Conservation (phyloP, 2,113 vertebrate species). For the Mesitornis unicolor region DNA sequence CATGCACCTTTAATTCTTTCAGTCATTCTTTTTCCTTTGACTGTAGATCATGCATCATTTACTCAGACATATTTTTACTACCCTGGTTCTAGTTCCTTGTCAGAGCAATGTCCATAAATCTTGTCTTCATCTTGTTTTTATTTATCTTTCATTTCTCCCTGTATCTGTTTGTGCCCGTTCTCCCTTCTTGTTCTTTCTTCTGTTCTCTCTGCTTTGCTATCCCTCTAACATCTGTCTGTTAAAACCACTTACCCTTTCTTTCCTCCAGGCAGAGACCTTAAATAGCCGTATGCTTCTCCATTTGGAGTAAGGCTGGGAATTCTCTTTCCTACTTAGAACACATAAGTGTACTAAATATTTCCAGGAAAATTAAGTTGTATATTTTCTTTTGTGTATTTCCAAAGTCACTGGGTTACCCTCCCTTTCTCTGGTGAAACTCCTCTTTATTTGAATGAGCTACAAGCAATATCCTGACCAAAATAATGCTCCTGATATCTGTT, state of each 20-base stretch:
- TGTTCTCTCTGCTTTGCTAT: not conserved
- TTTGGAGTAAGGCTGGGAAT: not conserved
- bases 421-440: not conserved
- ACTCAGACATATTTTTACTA: not conserved
- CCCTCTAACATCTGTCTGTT: not conserved
- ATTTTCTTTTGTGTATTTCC: not conserved
- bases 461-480: slow-evolving; percentile 29
- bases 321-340: not conserved
- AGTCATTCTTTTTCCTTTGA: not conserved
- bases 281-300: not conserved
- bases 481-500: not conserved
- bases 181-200: not conserved
- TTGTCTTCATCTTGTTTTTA: not conserved
- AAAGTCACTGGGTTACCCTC: not conserved
- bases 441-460: not conserved
- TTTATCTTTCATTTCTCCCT: not conserved
- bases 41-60: not conserved
- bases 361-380: not conserved
- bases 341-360: not conserved
- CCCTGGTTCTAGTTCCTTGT: not conserved
- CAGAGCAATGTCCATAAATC: not conserved
- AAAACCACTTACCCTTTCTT: not conserved
- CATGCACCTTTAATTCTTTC: not conserved
- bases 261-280: not conserved
- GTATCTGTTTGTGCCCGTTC: not conserved